Base-by-base conservation (phyloP, 2,888 invertebrate genomes). In the Eupithecia exiguata region DNA sequence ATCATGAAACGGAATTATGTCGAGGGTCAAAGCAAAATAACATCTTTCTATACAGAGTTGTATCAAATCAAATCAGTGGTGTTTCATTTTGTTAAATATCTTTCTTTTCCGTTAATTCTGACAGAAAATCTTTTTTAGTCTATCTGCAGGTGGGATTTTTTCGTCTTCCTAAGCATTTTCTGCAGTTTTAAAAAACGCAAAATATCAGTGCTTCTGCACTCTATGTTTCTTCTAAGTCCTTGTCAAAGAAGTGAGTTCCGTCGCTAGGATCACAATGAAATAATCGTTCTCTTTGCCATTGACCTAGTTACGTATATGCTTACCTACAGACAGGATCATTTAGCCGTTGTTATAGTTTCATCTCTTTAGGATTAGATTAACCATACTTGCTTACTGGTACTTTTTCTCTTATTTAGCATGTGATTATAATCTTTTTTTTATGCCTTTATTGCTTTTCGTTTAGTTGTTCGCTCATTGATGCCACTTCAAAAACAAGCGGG, bases 241-340 rank as follows among this genome's bases (percentile, higher is more conserved):
- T 58, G 58, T 58, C 5, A 58, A 58, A 58, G 21, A 14, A 58
- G 14, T 58, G 14, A 25, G 21, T 58, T 25, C 12, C 12, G n/a
- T 25, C 25, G 9, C 25, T 25, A 62, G 61, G 35, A 35, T 30
- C 40, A 69, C 38, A 69, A 72, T 73, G 38, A 69, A 35, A 73
- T 66, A 73, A 69, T 61, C 35, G 69, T 40, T 21, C 30, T 43
- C 21, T 65, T 72, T 72, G 58, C 66, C 36, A 69, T 46, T 69
- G 68, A 5, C 72, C 72, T 38, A 68, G 36, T 72, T 72, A 46
- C 9, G 53, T 18, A n/a, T 18, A 46, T 46, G 30, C 30, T 30
- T 30, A 30, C 30, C 30, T 30, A 30, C 10, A n/a, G 21, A n/a
- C 18, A n/a, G 21, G 21, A 53, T 53, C 21, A 53, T 21, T 10